These are phyloP conservation scores for Galbula dea DNA, from an alignment of 2,113 vertebrate species.

Conservation along the genomic window DNA sequence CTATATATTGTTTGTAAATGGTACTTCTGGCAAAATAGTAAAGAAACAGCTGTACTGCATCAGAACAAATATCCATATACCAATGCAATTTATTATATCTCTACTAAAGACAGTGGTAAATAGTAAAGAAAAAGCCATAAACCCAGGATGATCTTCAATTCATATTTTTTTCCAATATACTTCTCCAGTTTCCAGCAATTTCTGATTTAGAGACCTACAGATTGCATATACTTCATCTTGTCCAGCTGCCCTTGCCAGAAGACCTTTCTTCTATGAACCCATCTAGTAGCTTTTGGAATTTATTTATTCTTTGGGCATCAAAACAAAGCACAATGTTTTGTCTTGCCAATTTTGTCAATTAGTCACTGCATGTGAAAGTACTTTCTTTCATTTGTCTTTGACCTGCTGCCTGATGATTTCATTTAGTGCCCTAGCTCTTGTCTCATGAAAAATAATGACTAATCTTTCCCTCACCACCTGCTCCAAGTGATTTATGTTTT, in stretches of 20 bases:
- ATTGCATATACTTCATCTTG: neutral
- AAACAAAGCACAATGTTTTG: neutral
- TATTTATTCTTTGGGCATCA: neutral
- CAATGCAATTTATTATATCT: neutral
- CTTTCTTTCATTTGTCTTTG: neutral
- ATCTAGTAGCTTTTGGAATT: neutral
- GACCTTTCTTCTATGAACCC: neutral
- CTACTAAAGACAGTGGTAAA: neutral
- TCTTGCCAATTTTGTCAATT: neutral
- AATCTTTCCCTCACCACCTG: neutral
- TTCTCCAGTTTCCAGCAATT: neutral
- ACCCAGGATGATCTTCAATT: neutral
- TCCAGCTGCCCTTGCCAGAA: neutral
- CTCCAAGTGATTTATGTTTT: neutral
- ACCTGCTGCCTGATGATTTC: neutral
- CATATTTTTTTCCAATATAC: neutral
- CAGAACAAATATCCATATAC: neutral
- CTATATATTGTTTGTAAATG: neutral
- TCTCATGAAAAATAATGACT: neutral
- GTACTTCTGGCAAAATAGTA: neutral
- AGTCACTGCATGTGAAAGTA: neutral
- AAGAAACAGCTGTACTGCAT: neutral
- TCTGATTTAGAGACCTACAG: neutral
- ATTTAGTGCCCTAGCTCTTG: neutral
- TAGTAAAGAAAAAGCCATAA: neutral